Conservation (phyloP, 2,113 vertebrate genomes). For the Coturnix japonica region DNA sequence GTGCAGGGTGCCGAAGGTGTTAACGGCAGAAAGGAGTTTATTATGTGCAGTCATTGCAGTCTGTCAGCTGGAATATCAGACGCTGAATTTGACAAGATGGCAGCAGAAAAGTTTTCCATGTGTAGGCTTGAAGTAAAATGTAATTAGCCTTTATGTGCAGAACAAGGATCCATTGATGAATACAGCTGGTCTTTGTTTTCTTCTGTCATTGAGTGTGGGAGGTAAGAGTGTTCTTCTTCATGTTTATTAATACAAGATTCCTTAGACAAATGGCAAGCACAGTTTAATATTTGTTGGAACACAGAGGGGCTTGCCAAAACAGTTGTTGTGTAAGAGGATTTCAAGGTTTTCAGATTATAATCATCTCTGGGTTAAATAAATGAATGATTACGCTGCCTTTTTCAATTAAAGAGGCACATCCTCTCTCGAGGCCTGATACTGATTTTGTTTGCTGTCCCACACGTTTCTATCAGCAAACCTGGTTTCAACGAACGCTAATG, state of each 20-base stretch:
- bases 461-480: slow-evolving; percentile 16
- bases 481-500: neutral
- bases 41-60: slow-evolving; percentile 43
- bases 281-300: slow-evolving; percentile 82
- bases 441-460: slow-evolving; percentile 31
- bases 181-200: slow-evolving; percentile 89
- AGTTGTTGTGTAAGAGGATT: slow-evolving; percentile 82
- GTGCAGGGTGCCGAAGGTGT: slow-evolving; percentile 42
- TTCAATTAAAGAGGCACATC: slow-evolving; percentile 65
- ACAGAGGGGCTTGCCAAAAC: slow-evolving; percentile 78
- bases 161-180: slow-evolving; percentile 91
- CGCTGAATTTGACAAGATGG: slow-evolving; percentile 75
- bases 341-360: slow-evolving; percentile 74
- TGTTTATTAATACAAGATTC: slow-evolving; percentile 89
- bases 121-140: slow-evolving; percentile 87
- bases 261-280: slow-evolving; percentile 84
- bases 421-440: slow-evolving; percentile 39
- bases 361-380: slow-evolving; percentile 77
- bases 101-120: slow-evolving; percentile 86
- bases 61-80: slow-evolving; percentile 76
- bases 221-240: slow-evolving; percentile 87
- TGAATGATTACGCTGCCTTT: slow-evolving; percentile 72
- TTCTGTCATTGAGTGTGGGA: slow-evolving; percentile 84
- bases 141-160: slow-evolving; percentile 89
- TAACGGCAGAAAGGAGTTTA: slow-evolving; percentile 27